A percentile compares a stretch with the other conserved stretches of the same genome.
These are phyloP conservation scores for Gymnothorax javanicus DNA, from an alignment of 2,797 vertebrate species.

Conservation along the genomic window DNA sequence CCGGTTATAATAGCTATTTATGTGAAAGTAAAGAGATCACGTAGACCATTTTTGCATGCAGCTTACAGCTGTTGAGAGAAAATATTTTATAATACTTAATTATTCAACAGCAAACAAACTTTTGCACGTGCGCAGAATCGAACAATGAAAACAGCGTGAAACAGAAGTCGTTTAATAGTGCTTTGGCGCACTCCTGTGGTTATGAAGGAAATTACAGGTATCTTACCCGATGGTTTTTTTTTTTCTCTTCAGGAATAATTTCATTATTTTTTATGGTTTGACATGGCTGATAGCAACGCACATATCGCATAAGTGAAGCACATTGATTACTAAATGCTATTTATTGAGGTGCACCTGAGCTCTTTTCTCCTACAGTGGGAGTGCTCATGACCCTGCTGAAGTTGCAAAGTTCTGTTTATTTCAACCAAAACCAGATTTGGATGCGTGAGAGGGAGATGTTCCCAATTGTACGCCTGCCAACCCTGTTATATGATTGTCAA, in stretches of 20 bases:
- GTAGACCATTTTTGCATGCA: too few relatives aligned
- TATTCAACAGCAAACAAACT: too few relatives aligned
- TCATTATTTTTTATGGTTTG: not conserved
- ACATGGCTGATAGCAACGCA: not conserved
- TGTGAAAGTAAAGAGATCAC: too few relatives aligned
- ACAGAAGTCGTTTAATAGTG: not conserved
- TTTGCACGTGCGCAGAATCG: too few relatives aligned
- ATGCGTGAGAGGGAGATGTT: not conserved
- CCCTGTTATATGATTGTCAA: not conserved
- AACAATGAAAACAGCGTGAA: too few relatives aligned
- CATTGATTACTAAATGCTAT: not conserved
- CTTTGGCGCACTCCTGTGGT: conserved; percentile 19
- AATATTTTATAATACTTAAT: too few relatives aligned
- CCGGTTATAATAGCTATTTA: too few relatives aligned
- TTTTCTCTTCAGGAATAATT: not conserved
- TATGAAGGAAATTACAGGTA: too few relatives aligned
- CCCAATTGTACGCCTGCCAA: not conserved
- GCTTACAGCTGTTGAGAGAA: too few relatives aligned
- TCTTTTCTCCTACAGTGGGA: not conserved
- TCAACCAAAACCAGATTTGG: not conserved
- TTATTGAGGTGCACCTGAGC: not conserved
- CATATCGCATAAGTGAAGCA: too few relatives aligned
- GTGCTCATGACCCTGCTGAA: not conserved
- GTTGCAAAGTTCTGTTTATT: not conserved
- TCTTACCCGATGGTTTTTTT: not conserved